phyloP scores from a whole-genome alignment of 2,888 invertebrate genomes.

The Ophion costatus region DNA sequence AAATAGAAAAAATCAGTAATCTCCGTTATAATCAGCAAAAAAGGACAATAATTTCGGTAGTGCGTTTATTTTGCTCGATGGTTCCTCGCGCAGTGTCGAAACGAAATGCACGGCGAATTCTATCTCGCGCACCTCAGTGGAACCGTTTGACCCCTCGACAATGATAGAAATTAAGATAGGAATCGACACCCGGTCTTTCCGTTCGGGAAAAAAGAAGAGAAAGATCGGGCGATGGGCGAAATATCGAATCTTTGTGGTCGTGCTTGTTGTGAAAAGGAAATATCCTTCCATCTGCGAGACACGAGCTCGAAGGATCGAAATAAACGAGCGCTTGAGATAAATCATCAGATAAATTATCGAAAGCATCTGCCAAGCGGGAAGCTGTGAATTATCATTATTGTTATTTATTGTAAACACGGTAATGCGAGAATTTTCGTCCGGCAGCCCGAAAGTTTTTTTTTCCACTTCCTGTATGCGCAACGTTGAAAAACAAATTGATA shows the following conservation, averaged over 20 bases:
- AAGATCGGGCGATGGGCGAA: not conserved
- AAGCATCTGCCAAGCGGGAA: conserved; percentile 12
- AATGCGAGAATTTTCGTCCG: conserved; percentile 2
- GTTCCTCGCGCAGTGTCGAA: not conserved
- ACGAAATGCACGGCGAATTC: conserved; percentile 46
- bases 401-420: not conserved
- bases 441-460: not conserved
- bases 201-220: conserved; percentile 5
- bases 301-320: conserved; percentile 69
- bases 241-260: conserved; percentile 58
- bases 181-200: conserved; percentile 72
- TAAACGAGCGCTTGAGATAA: conserved; percentile 75
- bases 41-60: not conserved
- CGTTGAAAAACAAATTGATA: not conserved
- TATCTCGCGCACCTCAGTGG: conserved; percentile 51
- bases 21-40: not conserved
- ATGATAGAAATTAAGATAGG: conserved; percentile 79
- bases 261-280: conserved; percentile 41
- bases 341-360: conserved; percentile 69
- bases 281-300: conserved; percentile 29
- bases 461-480: conserved; percentile 7
- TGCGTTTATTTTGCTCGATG: not conserved
- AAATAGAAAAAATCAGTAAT: not conserved
- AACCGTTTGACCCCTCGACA: conserved; percentile 74
- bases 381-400: conserved; percentile 5